A percentile compares a stretch with the other conserved stretches of the same genome.
These are phyloP conservation scores for Drosophila gunungcola DNA, from an alignment of 1,140 invertebrate species.

Conservation along the genomic window DNA sequence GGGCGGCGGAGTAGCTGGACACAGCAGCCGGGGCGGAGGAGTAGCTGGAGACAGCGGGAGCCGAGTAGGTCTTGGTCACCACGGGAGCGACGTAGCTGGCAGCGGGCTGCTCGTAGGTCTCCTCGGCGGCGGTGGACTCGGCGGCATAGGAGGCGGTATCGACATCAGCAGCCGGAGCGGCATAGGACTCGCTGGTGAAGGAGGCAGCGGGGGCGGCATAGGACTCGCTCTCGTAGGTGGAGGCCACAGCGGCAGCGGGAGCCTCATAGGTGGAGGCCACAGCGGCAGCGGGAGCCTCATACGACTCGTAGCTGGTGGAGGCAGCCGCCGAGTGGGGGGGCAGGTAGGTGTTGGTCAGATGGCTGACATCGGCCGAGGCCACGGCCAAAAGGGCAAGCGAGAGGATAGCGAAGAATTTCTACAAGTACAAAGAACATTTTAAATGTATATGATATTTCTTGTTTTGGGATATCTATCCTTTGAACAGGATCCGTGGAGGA, in stretches of 20 bases:
- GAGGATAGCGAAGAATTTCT: constrained; percentile 64
- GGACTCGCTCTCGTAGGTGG: constrained; percentile 35
- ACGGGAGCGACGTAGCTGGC: constrained; percentile 39
- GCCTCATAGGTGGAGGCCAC: constrained; percentile 40
- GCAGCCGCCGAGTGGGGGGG: constrained; percentile 38
- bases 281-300: constrained; percentile 25
- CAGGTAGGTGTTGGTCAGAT: constrained; percentile 66
- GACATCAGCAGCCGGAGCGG: constrained; percentile 23
- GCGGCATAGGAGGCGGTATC: constrained; percentile 12
- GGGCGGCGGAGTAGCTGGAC: constrained; percentile 32
- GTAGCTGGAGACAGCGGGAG: constrained; percentile 4
- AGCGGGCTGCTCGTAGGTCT: constrained; percentile 35
- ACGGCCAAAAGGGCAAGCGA: constrained; percentile 62
- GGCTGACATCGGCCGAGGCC: constrained; percentile 71
- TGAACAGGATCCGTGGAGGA: not conserved
- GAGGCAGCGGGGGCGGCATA: constrained; percentile 47
- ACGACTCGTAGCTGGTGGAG: constrained; percentile 47
- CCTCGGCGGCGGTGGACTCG: constrained; percentile 22
- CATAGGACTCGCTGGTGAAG: constrained; percentile 32
- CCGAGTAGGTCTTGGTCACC: constrained; percentile 12
- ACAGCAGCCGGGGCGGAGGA: constrained; percentile 15
- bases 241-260: constrained; percentile 23
- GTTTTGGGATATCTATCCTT: not conserved
- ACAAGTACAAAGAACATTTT: not conserved
- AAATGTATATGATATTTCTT: not conserved